Evolutionary conservation across 2,113 vertebrate species (phyloP), one percentile per base, ranked within the genome.

Genomic region (Antennarius striatus): DNA sequence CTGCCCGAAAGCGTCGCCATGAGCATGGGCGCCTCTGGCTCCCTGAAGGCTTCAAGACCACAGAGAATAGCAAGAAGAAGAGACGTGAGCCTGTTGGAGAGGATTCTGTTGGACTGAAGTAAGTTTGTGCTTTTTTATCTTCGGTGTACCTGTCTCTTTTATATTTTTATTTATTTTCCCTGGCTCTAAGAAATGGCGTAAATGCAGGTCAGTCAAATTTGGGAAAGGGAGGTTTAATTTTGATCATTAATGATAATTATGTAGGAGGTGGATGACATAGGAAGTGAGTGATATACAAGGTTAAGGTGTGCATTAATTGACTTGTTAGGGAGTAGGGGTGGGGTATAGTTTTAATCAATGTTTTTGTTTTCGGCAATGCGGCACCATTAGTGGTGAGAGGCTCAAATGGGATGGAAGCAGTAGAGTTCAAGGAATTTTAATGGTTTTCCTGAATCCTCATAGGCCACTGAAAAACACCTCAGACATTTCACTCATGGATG

Each of bases 11-110:
- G 88, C 94, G 98, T 0, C 95, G 95, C 62, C 93, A 96, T 30
- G 96, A 98, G 82, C 96, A 98, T 49, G 98, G 98, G 46, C 96
- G 97, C 85, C 96, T 99, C 3, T 99, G 98, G 98, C 96, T 98
- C 92, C 98, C 98, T 0, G 98, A 99, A 78, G 98, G 97, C 70
- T 99, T 98, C 93, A 96, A 96, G 88, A 95, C 96, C 88, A 94
- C 94, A 0, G 97, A 99, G 80, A 93, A 95, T 3, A 96, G 94
- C 92, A 99, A 98, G 92, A 99, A 99, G 93, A 98, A 98, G 88
- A 92, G 98, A 8, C 92, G 96, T 2, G 96, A 98, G 46, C 97
- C 98, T 0, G 95, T 98, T 0, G 97, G 98, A 30, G 96, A 98
- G 90, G 98, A 99, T 86, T 97, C 96, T 0, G 97, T 98, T 50